phyloP scores from a whole-genome alignment of 2,888 invertebrate species.

The Itoplectis maculator region DNA sequence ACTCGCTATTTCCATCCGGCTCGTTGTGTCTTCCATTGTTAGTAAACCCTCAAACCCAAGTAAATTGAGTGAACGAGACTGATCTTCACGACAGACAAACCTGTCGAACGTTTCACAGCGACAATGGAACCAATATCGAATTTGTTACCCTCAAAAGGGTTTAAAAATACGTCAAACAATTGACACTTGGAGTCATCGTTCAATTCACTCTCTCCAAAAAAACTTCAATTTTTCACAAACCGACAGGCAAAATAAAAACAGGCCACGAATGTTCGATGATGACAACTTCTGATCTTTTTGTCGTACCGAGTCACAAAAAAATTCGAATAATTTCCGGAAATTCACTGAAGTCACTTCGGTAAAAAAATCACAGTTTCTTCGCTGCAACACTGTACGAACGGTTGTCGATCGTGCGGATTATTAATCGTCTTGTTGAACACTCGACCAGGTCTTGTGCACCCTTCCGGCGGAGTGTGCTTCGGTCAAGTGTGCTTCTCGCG shows the following conservation, averaged over 20 bases:
- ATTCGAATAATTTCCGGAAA: neutral
- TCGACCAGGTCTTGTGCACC: slow-evolving; percentile 71
- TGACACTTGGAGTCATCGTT: too few species aligned
- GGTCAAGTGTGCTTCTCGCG: slow-evolving; percentile 83
- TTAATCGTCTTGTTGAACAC: slow-evolving; percentile 65
- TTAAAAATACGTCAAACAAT: too few species aligned
- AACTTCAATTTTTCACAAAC: neutral
- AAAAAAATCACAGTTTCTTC: slow-evolving; percentile 42
- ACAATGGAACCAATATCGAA: too few species aligned
- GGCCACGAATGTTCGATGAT: neutral
- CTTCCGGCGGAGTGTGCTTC: slow-evolving; percentile 82
- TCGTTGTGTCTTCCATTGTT: slow-evolving; percentile 75
- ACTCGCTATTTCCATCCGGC: slow-evolving; percentile 73
- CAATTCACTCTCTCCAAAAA: neutral
- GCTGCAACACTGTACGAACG: neutral
- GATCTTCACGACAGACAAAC: too few species aligned
- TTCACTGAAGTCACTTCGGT: slow-evolving; percentile 70
- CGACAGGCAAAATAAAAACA: neutral
- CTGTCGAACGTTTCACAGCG: too few species aligned
- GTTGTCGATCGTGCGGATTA: slow-evolving; percentile 58
- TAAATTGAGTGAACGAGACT: neutral
- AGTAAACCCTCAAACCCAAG: neutral
- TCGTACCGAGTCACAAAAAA: neutral
- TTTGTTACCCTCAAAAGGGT: too few species aligned
- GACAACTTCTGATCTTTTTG: neutral